Percentiles rank a stretch among this genome's conserved stretches.
Evolutionary conservation across 2,888 invertebrate genomes (phyloP).

Genomic region (Zootermopsis nevadensis): DNA sequence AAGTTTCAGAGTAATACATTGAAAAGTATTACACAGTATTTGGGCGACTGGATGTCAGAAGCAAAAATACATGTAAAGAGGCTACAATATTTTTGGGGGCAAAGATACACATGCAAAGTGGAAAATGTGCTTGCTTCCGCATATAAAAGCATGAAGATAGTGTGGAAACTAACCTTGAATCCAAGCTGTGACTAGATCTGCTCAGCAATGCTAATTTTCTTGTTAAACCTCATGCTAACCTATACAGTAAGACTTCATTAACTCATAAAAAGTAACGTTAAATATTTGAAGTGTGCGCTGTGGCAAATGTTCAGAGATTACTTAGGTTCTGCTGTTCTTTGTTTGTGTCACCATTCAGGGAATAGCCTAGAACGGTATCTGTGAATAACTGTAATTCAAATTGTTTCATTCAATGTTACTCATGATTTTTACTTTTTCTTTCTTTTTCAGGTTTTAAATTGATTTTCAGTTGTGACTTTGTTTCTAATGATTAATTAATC

Average conservation of each 20-base stretch:
- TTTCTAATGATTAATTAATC: constrained; percentile 12
- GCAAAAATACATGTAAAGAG: constrained; percentile 1
- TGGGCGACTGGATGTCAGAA: constrained; percentile 29
- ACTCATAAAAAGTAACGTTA: background rate
- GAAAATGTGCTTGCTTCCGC: constrained; percentile 35
- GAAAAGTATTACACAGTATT: constrained; percentile 15
- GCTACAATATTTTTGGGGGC: constrained; percentile 24
- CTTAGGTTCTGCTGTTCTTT: background rate
- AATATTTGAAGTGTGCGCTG: background rate
- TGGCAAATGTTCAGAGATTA: background rate
- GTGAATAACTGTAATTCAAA: background rate
- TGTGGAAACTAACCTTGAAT: constrained; percentile 32
- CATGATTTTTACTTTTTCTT: background rate
- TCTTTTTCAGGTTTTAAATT: constrained; percentile 43
- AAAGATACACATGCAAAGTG: constrained; percentile 14
- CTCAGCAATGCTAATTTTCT: constrained; percentile 48
- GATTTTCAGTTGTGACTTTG: constrained; percentile 7
- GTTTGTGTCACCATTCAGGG: background rate
- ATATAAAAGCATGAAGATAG: constrained; percentile 33
- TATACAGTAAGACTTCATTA: background rate
- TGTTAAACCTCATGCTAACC: constrained; percentile 24
- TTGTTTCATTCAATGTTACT: background rate
- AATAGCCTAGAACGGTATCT: background rate
- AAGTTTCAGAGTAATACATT: background rate
- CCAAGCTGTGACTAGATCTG: background rate